A percentile compares a stretch with the other conserved stretches of the same genome.
Conservation (phyloP, 2,113 vertebrate genomes). For the Rattus rattus region DNA sequence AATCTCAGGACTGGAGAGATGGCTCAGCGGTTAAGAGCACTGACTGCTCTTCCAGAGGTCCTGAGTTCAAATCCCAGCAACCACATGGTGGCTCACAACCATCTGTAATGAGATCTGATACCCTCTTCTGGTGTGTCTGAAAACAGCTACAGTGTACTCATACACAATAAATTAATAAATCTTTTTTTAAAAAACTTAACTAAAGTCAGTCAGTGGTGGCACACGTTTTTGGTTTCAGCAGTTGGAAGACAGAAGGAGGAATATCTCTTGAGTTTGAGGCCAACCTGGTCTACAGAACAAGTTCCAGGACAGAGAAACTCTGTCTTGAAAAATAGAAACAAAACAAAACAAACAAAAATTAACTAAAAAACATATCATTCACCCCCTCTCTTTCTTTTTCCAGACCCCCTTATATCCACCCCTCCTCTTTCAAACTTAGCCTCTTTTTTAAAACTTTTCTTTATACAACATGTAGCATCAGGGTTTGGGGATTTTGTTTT, state of each 20-base stretch:
- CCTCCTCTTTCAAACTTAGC: background rate
- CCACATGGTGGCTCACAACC: no score
- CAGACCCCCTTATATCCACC: background rate
- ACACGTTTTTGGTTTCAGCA: background rate
- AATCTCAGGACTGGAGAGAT: no score
- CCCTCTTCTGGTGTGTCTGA: no score
- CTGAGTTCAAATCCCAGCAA: no score
- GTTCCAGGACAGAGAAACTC: background rate
- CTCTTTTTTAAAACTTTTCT: background rate
- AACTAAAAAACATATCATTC: background rate
- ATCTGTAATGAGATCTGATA: no score
- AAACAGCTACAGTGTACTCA: no score
- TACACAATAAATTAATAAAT: no score
- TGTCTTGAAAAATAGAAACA: background rate
- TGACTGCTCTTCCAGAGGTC: no score
- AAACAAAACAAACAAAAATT: background rate
- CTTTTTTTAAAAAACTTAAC: background rate
- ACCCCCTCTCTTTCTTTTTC: background rate
- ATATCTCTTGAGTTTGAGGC: background rate
- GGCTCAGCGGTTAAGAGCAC: no score
- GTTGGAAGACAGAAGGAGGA: background rate
- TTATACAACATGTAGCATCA: background rate
- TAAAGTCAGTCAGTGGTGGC: background rate
- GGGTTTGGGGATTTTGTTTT: background rate
- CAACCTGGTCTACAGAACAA: background rate